Evolutionary conservation across 2,113 vertebrate species (phyloP).

Genomic region (Quiscalus mexicanus): DNA sequence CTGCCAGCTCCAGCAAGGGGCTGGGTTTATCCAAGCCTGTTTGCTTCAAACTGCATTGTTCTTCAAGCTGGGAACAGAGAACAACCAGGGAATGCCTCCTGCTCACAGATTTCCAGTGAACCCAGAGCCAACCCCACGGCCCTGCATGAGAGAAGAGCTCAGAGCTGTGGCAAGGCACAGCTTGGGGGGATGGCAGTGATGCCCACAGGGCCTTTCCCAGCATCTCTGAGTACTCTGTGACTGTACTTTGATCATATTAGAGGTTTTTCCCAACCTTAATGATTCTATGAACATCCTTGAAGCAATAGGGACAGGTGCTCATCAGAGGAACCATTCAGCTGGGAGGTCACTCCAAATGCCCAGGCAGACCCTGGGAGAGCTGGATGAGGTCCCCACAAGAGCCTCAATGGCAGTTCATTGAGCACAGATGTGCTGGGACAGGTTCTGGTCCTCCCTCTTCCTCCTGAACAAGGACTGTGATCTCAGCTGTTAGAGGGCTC

Average conservation of each 20-base stretch:
- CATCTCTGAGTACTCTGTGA: not conserved
- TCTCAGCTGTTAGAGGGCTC: not conserved
- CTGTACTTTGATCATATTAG: not conserved
- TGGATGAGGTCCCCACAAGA: not conserved
- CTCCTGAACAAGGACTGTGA: not conserved
- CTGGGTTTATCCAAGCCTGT: not conserved
- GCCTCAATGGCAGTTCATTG: rapidly evolving
- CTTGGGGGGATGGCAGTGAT: rapidly evolving
- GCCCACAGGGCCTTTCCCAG: not conserved
- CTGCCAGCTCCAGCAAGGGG: not conserved
- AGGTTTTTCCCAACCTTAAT: not conserved
- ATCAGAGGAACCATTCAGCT: not conserved
- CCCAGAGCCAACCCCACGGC: rapidly evolving
- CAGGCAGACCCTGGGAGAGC: not conserved
- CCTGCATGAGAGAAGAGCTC: not conserved
- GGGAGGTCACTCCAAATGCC: not conserved
- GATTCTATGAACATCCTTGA: not conserved
- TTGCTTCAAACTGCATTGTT: not conserved
- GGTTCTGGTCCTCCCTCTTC: not conserved
- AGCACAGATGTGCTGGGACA: not conserved
- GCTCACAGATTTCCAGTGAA: not conserved
- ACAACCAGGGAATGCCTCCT: not conserved
- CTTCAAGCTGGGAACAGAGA: not conserved
- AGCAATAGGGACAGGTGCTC: not conserved
- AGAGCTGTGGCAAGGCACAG: not conserved